Evolutionary conservation across 1,140 invertebrate genomes (phyloP), one percentile per base, ranked within the genome.

Genomic region (Drosophila yakuba): DNA sequence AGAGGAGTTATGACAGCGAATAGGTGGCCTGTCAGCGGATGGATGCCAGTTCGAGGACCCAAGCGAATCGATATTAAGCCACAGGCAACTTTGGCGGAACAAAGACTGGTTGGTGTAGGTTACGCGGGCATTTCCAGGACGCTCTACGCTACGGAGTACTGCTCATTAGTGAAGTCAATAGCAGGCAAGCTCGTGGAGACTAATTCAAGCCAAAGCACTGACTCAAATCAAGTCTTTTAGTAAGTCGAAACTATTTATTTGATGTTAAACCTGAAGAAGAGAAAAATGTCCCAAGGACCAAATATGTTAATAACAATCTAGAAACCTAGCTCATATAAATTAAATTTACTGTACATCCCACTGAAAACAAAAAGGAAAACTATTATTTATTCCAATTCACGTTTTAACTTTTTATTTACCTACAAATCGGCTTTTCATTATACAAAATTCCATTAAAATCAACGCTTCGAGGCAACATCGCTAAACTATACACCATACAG

Each of bases 1-100:
- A 93, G 95, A 47, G 95, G 95, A 20, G 81, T 95, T 15, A 96
- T 97, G 96, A 88, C 95, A 10, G 88, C 94, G 6, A 97, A 96
- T 91, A 93, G 94, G 74, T 93, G 94, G 32, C 95, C 95, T 28
- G 93, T 95, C 1, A 94, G 93, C 41, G 94, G 94, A 15, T 96
- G 96, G 95, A 96, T 95, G 93, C 95, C 95, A 47, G 95, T 96
- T 2, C 94, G 93, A 74, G 95, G 94, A 58, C 94, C 94, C 39
- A 93, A 78, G 48, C 93, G 91, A 39, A 61, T 91, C 1, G 55
- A 43, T 8, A n/a, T 39, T 3, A 20, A 67, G n/a, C 25, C 73
- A 4, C 51, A 62, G 38, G 23, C 68, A 23, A 47, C 67, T 36
- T 15, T 54, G 17, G 54, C 47, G 0, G 85, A 89, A 11, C 66